Evolutionary conservation across 2,113 vertebrate species (phyloP).

Genomic region (Notothenia coriiceps): DNA sequence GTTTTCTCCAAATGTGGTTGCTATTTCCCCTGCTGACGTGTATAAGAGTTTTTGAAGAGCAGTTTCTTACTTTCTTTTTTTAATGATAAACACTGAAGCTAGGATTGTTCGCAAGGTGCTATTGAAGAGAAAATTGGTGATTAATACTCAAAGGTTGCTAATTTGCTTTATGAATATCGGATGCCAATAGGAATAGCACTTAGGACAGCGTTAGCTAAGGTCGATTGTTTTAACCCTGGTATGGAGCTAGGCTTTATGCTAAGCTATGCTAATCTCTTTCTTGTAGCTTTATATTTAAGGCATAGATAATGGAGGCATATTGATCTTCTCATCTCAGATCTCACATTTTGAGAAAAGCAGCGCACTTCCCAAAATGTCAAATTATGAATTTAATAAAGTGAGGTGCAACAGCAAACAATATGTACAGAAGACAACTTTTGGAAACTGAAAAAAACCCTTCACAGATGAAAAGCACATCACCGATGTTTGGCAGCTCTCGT

Average conservation of each 20-base stretch:
- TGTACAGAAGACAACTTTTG: not conserved
- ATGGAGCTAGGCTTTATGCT: not conserved
- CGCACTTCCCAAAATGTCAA: not conserved
- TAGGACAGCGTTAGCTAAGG: not conserved
- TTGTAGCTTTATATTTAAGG: not conserved
- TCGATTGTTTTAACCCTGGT: no score
- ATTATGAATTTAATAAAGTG: not conserved
- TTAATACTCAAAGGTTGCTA: not conserved
- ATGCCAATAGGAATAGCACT: not conserved
- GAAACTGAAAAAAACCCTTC: not conserved
- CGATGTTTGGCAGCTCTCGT: conserved; percentile 24
- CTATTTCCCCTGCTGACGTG: not conserved
- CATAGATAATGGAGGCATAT: not conserved
- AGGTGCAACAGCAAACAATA: not conserved
- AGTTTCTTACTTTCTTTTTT: not conserved
- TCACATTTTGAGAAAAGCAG: no score
- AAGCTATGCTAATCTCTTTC: not conserved
- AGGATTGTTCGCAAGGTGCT: not conserved
- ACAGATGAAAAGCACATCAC: not conserved
- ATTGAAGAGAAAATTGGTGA: not conserved
- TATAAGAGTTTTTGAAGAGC: not conserved
- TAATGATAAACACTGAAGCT: not conserved
- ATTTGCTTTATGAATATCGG: not conserved
- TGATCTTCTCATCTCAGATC: not conserved
- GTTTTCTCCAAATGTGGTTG: not conserved